Evolutionary conservation across 2,113 vertebrate genomes (phyloP).

Genomic region (Saccopteryx bilineata): DNA sequence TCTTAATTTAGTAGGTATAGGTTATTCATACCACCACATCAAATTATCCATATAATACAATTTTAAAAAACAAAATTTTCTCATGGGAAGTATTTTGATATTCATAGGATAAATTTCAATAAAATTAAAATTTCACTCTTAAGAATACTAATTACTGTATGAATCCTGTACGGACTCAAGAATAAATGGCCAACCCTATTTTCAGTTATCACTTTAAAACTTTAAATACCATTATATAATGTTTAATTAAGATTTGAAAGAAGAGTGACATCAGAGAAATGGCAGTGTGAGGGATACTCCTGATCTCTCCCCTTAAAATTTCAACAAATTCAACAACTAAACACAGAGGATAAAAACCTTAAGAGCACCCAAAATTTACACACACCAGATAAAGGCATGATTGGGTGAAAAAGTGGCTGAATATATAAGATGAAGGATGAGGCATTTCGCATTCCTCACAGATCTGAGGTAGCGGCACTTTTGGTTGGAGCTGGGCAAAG

Average conservation of each 20-base stretch:
- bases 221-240: background rate
- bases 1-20: background rate
- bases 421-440: no score
- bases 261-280: background rate
- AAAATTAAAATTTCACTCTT: slow-evolving; percentile 59
- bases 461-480: no score
- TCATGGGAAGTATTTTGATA: slow-evolving; percentile 25
- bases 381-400: no score
- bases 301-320: no score
- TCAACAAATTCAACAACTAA: no score
- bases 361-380: no score
- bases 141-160: slow-evolving; percentile 23
- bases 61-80: slow-evolving; percentile 50
- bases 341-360: no score
- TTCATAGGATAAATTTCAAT: slow-evolving; percentile 56
- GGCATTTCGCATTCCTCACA: no score
- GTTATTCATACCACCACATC: slow-evolving; percentile 29
- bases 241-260: slow-evolving; percentile 52
- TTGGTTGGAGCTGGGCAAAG: no score
- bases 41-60: slow-evolving; percentile 26
- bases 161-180: background rate
- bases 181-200: slow-evolving; percentile 1
- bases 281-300: no score
- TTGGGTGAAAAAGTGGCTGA: no score
- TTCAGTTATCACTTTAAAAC: slow-evolving; percentile 47